Evolutionary conservation across 30 jellyfish, hydroid and myxozoan species (phyloP).

Genomic region (Rhopilema esculentum): DNA sequence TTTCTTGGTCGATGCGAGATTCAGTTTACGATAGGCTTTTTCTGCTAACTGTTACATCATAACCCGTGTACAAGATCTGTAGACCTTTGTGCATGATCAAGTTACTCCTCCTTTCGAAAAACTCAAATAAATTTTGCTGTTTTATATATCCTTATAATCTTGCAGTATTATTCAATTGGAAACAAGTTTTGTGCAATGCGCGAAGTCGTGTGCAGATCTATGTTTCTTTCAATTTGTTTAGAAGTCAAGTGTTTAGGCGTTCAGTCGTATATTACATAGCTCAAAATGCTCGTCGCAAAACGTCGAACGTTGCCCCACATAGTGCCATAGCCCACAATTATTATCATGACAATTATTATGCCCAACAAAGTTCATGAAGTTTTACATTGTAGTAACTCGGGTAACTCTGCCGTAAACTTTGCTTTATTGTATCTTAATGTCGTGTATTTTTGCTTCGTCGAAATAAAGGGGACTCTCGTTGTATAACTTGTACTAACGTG

Average conservation of each 20-base stretch:
- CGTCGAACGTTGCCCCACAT: too few species aligned
- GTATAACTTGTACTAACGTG: background rate
- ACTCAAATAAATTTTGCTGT: background rate
- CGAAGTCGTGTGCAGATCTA: background rate
- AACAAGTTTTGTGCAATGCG: background rate
- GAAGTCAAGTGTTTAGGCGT: background rate
- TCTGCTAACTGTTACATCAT: too few species aligned
- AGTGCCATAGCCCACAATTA: too few species aligned
- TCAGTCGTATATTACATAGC: too few species aligned
- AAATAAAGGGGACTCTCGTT: background rate
- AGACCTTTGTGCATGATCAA: too few species aligned
- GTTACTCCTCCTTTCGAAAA: background rate
- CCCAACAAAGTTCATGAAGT: too few species aligned
- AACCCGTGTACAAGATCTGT: too few species aligned
- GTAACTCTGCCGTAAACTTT: background rate
- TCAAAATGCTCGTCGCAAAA: too few species aligned
- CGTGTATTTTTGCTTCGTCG: background rate
- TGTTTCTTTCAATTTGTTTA: background rate
- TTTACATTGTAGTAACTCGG: too few species aligned
- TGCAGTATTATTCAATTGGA: background rate
- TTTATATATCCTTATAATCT: background rate
- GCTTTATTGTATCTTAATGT: background rate
- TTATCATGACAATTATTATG: too few species aligned
- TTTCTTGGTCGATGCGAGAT: background rate
- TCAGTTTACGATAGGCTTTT: too few species aligned